These are phyloP conservation scores for Agonum fuliginosum DNA, from an alignment of 2,888 invertebrate species.

Conservation along the genomic window DNA sequence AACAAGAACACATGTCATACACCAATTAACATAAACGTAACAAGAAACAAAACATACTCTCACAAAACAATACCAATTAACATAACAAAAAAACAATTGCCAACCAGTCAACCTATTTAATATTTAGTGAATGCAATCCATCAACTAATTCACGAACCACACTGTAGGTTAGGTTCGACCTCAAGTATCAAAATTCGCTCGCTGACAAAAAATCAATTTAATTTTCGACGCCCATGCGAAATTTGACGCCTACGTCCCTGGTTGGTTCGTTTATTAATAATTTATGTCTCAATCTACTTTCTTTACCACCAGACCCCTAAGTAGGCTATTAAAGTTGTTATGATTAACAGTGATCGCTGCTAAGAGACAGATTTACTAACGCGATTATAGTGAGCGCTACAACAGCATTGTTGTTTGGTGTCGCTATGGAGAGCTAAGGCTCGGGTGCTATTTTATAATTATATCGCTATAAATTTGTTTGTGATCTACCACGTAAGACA, in stretches of 20 bases:
- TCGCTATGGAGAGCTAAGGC: background rate
- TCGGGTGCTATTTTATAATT: constrained; percentile 46
- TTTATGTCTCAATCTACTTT: constrained; percentile 50
- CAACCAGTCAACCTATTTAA: constrained; percentile 9
- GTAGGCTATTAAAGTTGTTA: constrained; percentile 46
- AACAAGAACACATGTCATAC: constrained; percentile 28
- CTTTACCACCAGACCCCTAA: constrained; percentile 30
- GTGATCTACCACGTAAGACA: constrained; percentile 22
- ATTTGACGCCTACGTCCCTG: background rate
- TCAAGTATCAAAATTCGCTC: constrained; percentile 24
- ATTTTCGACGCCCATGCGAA: constrained; percentile 37
- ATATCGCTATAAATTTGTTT: constrained; percentile 34
- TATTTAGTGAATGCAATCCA: constrained; percentile 26
- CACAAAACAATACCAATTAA: constrained; percentile 10
- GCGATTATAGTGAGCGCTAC: constrained; percentile 23
- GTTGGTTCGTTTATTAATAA: constrained; percentile 41
- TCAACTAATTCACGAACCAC: background rate
- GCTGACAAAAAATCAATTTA: constrained; percentile 22
- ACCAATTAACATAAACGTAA: constrained; percentile 2
- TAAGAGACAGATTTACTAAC: constrained; percentile 34
- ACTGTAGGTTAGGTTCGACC: background rate
- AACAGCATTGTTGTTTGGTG: constrained; percentile 41
- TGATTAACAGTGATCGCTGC: constrained; percentile 11
- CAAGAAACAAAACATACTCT: background rate
- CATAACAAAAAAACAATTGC: constrained; percentile 7